Evolutionary conservation across 1,140 invertebrate genomes (phyloP).

Genomic region (Gonioctena quinquepunctata): DNA sequence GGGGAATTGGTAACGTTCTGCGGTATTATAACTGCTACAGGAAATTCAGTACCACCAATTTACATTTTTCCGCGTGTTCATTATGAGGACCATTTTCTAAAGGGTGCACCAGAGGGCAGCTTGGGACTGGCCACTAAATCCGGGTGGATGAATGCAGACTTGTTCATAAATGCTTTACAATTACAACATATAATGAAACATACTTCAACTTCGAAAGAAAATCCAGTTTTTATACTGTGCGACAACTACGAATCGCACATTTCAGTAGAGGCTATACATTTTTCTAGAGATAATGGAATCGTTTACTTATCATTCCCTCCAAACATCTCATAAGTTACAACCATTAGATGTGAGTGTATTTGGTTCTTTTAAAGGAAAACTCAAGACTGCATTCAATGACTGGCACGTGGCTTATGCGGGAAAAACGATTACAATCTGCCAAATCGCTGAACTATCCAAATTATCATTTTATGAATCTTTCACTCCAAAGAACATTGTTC

Average conservation of each 20-base stretch:
- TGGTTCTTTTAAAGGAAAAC: conserved; percentile 43
- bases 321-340: conserved; percentile 53
- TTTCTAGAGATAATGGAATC: too few species aligned
- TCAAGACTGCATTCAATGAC: conserved; percentile 53
- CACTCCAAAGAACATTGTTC: conserved; percentile 40
- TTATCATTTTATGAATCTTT: conserved; percentile 47
- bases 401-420: conserved; percentile 17
- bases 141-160: conserved; percentile 48
- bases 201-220: conserved; percentile 28
- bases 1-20: conserved; percentile 53
- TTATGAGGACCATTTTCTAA: conserved; percentile 49
- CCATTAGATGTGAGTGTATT: conserved; percentile 51
- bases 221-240: conserved; percentile 51
- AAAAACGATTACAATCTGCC: conserved; percentile 43
- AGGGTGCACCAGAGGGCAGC: conserved; percentile 48
- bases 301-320: conserved; percentile 50
- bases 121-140: conserved; percentile 53
- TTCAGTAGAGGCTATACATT: too few species aligned
- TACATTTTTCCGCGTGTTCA: conserved; percentile 52
- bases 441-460: conserved; percentile 49
- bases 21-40: conserved; percentile 50
- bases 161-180: not conserved
- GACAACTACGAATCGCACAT: conserved; percentile 57
- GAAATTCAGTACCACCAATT: conserved; percentile 51
- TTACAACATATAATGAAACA: not conserved